A percentile compares a stretch with the other conserved stretches of the same genome.
Evolutionary conservation across 2,797 vertebrate species (phyloP).

Genomic region (Platalea minor): DNA sequence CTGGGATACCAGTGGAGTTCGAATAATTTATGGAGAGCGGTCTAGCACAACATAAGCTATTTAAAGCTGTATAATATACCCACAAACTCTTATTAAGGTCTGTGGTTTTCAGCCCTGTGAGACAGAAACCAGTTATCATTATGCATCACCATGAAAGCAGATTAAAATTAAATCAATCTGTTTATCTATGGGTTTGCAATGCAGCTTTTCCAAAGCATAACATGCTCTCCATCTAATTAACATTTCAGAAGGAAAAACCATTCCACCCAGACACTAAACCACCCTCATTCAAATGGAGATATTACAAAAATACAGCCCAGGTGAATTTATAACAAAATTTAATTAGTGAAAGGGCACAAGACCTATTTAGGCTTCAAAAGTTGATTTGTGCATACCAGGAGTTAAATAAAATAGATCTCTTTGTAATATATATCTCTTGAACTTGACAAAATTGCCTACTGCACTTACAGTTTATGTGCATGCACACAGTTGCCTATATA

Average conservation of each 20-base stretch:
- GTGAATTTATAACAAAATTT: slow-evolving; percentile 63
- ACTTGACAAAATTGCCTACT: neutral
- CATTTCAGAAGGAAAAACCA: slow-evolving; percentile 64
- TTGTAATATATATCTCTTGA: neutral
- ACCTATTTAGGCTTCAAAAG: neutral
- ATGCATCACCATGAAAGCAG: slow-evolving; percentile 74
- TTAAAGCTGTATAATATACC: slow-evolving; percentile 74
- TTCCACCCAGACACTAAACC: slow-evolving; percentile 7
- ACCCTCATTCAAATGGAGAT: slow-evolving; percentile 46
- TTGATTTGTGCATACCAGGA: neutral
- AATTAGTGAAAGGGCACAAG: slow-evolving; percentile 63
- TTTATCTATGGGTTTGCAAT: slow-evolving; percentile 71
- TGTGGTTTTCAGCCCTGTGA: slow-evolving; percentile 66
- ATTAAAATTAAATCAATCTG: slow-evolving; percentile 81
- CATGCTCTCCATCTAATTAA: slow-evolving; percentile 69
- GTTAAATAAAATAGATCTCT: neutral
- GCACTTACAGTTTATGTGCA: neutral
- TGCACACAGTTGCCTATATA: neutral
- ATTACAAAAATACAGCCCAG: slow-evolving; percentile 51
- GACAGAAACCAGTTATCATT: slow-evolving; percentile 71
- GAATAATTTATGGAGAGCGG: slow-evolving; percentile 68
- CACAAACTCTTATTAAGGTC: slow-evolving; percentile 70
- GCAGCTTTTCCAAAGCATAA: slow-evolving; percentile 57
- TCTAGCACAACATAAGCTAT: slow-evolving; percentile 69
- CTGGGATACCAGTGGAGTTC: slow-evolving; percentile 33